Evolutionary conservation across 2,888 invertebrate species (phyloP).

Genomic region (Callimorpha dominula): DNA sequence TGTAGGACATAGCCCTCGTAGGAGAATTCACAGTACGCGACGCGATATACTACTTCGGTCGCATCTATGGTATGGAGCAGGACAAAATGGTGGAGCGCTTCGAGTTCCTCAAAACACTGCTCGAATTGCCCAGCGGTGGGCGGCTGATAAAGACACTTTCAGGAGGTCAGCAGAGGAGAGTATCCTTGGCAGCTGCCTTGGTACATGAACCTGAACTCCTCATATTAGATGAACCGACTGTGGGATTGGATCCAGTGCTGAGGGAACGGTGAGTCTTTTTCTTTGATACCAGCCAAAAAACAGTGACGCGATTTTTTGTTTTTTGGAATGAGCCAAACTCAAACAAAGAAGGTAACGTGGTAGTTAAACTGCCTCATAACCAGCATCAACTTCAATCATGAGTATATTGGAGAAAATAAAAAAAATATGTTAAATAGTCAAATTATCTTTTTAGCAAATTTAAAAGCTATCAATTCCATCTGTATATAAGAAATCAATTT

Average conservation of each 20-base stretch:
- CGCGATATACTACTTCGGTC: slow-evolving; percentile 95
- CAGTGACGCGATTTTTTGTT: no score
- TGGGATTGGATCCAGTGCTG: slow-evolving; percentile 96
- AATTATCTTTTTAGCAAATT: no score
- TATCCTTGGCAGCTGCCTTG: slow-evolving; percentile 95
- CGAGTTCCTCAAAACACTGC: slow-evolving; percentile 89
- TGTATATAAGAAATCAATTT: no score
- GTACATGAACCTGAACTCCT: slow-evolving; percentile 95
- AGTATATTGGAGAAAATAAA: no score
- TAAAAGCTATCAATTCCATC: no score
- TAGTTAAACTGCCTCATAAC: no score
- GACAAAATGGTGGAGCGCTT: slow-evolving; percentile 89
- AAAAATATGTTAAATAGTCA: no score
- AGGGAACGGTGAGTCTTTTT: slow-evolving; percentile 89
- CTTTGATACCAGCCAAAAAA: not conserved
- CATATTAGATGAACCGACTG: slow-evolving; percentile 97
- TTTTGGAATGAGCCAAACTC: no score
- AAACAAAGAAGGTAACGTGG: no score
- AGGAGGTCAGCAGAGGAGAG: slow-evolving; percentile 96
- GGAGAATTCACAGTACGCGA: slow-evolving; percentile 93
- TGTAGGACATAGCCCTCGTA: slow-evolving; percentile 92
- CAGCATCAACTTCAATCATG: no score
- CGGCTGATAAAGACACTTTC: slow-evolving; percentile 90
- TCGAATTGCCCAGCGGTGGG: slow-evolving; percentile 91
- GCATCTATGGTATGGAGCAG: slow-evolving; percentile 92